phyloP scores from a whole-genome alignment of 2,888 invertebrate genomes.

The Prenolepis imparis region DNA sequence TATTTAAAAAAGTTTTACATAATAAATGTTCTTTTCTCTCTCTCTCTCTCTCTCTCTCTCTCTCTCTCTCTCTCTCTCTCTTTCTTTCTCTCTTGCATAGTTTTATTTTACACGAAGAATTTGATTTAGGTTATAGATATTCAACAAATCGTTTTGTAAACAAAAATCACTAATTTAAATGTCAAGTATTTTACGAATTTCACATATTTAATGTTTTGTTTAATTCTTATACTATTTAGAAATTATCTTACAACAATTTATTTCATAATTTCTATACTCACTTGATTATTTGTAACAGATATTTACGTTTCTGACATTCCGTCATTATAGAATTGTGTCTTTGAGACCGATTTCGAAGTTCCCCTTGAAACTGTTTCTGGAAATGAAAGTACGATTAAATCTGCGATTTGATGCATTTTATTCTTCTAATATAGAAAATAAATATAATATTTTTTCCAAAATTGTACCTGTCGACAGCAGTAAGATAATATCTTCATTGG shows the following conservation, averaged over 20 bases:
- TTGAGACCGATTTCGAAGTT: not conserved
- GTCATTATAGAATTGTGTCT: not conserved
- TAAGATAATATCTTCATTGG: not conserved
- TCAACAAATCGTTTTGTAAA: not conserved
- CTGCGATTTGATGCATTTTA: not conserved
- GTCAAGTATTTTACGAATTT: not conserved
- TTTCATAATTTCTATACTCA: not conserved
- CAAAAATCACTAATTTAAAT: not conserved
- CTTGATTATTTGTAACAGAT: constrained; percentile 30
- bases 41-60: not conserved
- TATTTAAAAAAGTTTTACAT: not conserved
- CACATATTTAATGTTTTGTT: not conserved
- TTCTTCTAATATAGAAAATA: not conserved
- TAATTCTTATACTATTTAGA: not conserved
- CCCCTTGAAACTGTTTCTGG: not conserved
- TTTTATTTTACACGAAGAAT: not conserved
- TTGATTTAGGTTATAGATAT: not conserved
- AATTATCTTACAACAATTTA: not conserved
- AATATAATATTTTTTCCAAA: not conserved
- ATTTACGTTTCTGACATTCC: not conserved
- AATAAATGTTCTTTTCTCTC: not conserved
- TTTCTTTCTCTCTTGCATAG: not conserved
- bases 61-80: no score
- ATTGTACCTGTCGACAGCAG: not conserved
- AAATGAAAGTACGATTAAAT: not conserved